Conservation (phyloP, 2,888 invertebrate species). For the Caenorhabditis sulstoni region DNA sequence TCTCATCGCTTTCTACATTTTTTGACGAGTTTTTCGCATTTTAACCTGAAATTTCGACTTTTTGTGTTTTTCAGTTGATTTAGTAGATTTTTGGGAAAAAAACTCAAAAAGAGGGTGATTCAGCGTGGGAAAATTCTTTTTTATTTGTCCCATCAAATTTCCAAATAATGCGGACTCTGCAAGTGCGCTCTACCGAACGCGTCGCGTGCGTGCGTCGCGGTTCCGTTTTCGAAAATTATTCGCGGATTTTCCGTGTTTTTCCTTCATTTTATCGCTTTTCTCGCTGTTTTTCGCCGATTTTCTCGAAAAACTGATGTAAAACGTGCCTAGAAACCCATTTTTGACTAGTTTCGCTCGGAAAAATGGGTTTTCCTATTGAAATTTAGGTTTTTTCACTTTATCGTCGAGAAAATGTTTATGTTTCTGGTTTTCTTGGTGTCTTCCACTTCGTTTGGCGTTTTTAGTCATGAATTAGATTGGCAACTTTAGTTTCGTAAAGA, state of each 20-base stretch:
- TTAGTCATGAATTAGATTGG: too few species aligned
- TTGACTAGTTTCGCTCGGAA: neutral
- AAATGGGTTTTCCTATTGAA: too few species aligned
- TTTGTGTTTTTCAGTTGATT: neutral
- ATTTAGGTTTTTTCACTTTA: neutral
- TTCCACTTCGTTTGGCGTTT: too few species aligned
- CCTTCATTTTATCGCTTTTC: too few species aligned
- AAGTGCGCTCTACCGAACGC: constrained; percentile 28
- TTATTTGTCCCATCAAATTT: neutral
- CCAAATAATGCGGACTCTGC: neutral
- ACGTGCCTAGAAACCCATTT: neutral
- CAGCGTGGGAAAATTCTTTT: neutral
- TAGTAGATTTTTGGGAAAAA: neutral
- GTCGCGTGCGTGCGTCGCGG: constrained; percentile 31
- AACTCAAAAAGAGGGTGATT: constrained; percentile 6
- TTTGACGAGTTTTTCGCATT: constrained; percentile 13
- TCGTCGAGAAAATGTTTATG: neutral
- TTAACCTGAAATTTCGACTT: neutral
- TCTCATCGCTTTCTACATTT: constrained; percentile 2
- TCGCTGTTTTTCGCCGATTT: constrained; percentile 4
- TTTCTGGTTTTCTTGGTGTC: too few species aligned
- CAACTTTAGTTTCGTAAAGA: too few species aligned
- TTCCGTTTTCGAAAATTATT: constrained; percentile 24
- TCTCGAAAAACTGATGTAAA: constrained; percentile 4
- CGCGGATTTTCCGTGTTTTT: constrained; percentile 4